Evolutionary conservation across 2,888 invertebrate species (phyloP).

Genomic region (Hirtodrosophila histrioides): DNA sequence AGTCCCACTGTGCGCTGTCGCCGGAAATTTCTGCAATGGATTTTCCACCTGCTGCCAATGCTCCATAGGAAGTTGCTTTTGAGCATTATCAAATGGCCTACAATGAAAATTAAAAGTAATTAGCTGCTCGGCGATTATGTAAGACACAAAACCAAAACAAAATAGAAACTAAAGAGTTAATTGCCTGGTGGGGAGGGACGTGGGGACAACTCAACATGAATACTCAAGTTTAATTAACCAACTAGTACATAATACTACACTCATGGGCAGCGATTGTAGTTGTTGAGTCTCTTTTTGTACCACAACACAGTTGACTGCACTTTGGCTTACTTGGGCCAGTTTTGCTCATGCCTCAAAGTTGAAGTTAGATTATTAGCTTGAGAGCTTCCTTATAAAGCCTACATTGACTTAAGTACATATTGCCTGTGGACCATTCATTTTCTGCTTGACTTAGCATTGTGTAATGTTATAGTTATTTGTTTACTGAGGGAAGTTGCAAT

Average conservation of each 20-base stretch:
- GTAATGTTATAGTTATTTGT: slow-evolving; percentile 21
- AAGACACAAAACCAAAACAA: slow-evolving; percentile 38
- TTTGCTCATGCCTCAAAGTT: slow-evolving; percentile 12
- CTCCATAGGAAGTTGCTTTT: slow-evolving; percentile 62
- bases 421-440: slow-evolving; percentile 42
- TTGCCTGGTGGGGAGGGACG: slow-evolving; percentile 24
- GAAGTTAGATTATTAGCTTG: slow-evolving; percentile 12
- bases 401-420: neutral
- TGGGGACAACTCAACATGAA: slow-evolving; percentile 35
- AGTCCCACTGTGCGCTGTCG: slow-evolving; percentile 3
- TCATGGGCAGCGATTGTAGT: slow-evolving; percentile 1
- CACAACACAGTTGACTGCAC: slow-evolving; percentile 62
- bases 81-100: slow-evolving; percentile 59
- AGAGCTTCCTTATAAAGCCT: slow-evolving; percentile 55
- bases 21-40: slow-evolving; percentile 45
- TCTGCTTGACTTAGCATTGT: slow-evolving; percentile 46
- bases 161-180: slow-evolving; percentile 38
- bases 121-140: slow-evolving; percentile 55
- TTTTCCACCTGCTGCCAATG: slow-evolving; percentile 35
- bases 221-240: slow-evolving; percentile 40
- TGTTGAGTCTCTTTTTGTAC: slow-evolving; percentile 4
- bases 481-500: neutral
- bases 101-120: slow-evolving; percentile 71
- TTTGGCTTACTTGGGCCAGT: slow-evolving; percentile 18
- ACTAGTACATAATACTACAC: slow-evolving; percentile 7